A percentile compares a stretch with the other conserved stretches of the same genome.
Conservation (phyloP, 2,113 vertebrate genomes). For the Leucopternis melanops region DNA sequence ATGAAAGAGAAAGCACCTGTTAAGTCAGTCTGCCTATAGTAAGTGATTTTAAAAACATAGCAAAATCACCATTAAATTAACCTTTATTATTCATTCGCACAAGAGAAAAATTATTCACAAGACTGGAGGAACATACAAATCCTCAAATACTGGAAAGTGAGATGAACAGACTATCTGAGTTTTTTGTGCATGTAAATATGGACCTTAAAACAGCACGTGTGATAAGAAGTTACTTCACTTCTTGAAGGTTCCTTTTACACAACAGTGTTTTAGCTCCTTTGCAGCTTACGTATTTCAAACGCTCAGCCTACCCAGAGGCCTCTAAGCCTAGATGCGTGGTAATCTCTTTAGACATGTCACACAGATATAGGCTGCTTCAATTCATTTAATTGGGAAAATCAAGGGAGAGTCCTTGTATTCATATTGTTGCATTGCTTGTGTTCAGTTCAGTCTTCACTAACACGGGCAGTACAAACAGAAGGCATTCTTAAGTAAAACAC, state of each 20-base stretch:
- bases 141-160: background rate
- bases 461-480: background rate
- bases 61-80: background rate
- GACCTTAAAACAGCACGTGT: background rate
- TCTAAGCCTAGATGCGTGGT: background rate
- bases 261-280: background rate
- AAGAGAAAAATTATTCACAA: background rate
- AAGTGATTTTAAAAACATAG: background rate
- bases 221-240: background rate
- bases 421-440: background rate
- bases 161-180: background rate
- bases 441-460: background rate
- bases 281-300: background rate
- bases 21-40: background rate
- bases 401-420: background rate
- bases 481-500: background rate
- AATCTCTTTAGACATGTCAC: background rate
- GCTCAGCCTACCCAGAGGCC: background rate
- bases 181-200: background rate
- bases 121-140: background rate
- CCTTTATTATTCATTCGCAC: rapidly evolving
- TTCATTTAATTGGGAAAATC: background rate
- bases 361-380: background rate
- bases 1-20: background rate
- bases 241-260: background rate